A percentile compares a stretch with the other conserved stretches of the same genome.
These are phyloP conservation scores for Rhinolophus sinicus DNA, from an alignment of 2,113 vertebrate genomes.

Conservation along the genomic window DNA sequence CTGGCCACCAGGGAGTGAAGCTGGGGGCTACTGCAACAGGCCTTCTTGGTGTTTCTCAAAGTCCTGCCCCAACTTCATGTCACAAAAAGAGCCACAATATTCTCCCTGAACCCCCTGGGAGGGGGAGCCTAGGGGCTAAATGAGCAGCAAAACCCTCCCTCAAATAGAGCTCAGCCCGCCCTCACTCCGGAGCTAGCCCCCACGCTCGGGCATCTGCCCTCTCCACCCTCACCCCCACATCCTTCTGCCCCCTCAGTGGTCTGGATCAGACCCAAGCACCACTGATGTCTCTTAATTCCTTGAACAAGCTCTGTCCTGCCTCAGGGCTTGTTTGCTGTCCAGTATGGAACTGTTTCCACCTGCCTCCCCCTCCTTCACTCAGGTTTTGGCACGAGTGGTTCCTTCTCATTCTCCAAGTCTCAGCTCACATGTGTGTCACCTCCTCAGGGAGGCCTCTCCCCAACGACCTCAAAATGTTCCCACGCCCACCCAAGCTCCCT, in stretches of 20 bases:
- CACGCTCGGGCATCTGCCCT: not conserved
- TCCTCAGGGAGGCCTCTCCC: not conserved
- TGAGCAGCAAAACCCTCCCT: too few relatives aligned
- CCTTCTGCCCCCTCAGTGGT: not conserved
- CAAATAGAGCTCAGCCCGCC: not conserved
- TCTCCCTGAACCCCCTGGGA: not conserved
- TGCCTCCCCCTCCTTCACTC: too few relatives aligned
- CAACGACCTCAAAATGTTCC: not conserved
- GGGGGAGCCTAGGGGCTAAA: not conserved
- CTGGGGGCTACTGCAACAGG: too few relatives aligned
- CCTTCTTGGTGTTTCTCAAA: not conserved
- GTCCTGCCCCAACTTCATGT: not conserved
- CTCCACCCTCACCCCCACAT: not conserved
- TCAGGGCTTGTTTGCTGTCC: not conserved
- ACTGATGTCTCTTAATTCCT: not conserved
- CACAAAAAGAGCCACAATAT: not conserved
- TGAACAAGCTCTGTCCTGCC: not conserved
- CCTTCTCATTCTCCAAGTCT: not conserved
- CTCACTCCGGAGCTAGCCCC: not conserved
- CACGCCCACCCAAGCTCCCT: not conserved
- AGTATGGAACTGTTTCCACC: too few relatives aligned
- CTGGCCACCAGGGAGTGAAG: not conserved
- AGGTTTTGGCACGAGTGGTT: not conserved
- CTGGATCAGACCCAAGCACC: not conserved
- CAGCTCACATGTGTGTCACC: accelerated